A percentile compares a stretch with the other conserved stretches of the same genome.
phyloP scores from a whole-genome alignment of 2,113 vertebrate species.

The Stegastes partitus region DNA sequence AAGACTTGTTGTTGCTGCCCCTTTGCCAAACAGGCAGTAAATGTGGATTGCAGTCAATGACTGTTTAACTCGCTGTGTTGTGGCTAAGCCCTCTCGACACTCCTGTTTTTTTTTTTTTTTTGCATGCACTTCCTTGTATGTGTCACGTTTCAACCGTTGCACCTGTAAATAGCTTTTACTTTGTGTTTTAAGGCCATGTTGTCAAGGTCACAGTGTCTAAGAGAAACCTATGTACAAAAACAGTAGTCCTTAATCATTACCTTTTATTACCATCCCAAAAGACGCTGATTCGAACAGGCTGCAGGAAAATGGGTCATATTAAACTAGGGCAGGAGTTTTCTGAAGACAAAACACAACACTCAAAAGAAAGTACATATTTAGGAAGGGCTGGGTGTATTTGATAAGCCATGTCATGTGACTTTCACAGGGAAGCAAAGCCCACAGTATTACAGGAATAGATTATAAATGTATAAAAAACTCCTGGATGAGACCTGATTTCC shows the following conservation, averaged over 20 bases:
- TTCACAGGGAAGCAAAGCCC: constrained; percentile 1
- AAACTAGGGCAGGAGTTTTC: constrained; percentile 22
- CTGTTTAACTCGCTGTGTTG: constrained; percentile 5
- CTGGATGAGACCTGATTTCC: background rate
- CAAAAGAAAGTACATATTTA: constrained; percentile 44
- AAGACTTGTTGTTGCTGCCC: background rate
- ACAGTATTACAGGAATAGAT: background rate
- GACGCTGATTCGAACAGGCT: constrained; percentile 23
- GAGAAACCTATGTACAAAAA: background rate
- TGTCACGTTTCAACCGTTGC: background rate
- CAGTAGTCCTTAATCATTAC: background rate
- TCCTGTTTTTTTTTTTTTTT: constrained; percentile 36
- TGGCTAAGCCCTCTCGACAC: constrained; percentile 3
- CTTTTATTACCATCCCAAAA: constrained; percentile 3
- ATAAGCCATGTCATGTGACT: constrained; percentile 33
- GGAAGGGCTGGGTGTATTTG: constrained; percentile 31
- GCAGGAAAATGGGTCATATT: constrained; percentile 45
- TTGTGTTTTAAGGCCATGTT: constrained; percentile 1
- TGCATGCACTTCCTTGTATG: constrained; percentile 46
- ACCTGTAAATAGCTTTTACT: constrained; percentile 10
- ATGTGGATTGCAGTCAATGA: constrained; percentile 14
- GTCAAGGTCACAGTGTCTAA: background rate
- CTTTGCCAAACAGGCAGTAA: constrained; percentile 22
- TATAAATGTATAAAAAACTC: background rate
- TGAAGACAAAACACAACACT: constrained; percentile 29